These are phyloP conservation scores for Invenusta paracnida DNA, from an alignment of 2,888 invertebrate species.

Conservation along the genomic window DNA sequence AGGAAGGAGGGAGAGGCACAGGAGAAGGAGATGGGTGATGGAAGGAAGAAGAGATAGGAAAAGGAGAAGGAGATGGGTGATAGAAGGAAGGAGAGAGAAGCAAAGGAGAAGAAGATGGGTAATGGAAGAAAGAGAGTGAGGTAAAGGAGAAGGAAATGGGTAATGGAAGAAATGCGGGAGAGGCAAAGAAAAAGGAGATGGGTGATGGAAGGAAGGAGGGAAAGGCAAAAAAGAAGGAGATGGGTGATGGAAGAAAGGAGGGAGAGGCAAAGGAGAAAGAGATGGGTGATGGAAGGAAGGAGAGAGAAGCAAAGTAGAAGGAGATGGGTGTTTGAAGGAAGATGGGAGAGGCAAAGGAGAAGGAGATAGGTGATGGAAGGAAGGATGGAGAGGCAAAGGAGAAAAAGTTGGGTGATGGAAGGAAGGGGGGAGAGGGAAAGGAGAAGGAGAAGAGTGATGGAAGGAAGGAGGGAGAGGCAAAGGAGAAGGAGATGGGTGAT, in stretches of 20 bases:
- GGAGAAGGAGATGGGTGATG: too few species aligned
- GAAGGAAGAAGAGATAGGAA: too few species aligned
- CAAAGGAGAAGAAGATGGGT: too few species aligned
- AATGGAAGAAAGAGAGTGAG: too few species aligned
- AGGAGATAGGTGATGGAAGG: background rate
- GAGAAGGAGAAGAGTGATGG: background rate
- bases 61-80: too few species aligned
- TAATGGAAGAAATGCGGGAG: too few species aligned
- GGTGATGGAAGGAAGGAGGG: background rate
- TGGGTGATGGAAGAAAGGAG: background rate
- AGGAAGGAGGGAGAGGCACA: too few species aligned
- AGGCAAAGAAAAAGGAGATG: background rate
- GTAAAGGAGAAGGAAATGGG: too few species aligned
- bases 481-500: too few species aligned
- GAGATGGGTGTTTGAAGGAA: background rate
- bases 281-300: background rate
- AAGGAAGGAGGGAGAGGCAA: too few species aligned
- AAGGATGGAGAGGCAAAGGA: too few species aligned
- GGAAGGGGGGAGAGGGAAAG: constrained; percentile 1
- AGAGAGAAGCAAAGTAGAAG: background rate
- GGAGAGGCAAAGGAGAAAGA: background rate
- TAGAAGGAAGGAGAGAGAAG: too few species aligned
- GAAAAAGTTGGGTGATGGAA: background rate
- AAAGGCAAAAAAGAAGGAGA: background rate
- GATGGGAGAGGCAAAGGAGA: background rate